Percentiles rank a stretch among this genome's conserved stretches.
phyloP scores from a whole-genome alignment of 64 coral and sea anemone species.

The Porites australiensis region DNA sequence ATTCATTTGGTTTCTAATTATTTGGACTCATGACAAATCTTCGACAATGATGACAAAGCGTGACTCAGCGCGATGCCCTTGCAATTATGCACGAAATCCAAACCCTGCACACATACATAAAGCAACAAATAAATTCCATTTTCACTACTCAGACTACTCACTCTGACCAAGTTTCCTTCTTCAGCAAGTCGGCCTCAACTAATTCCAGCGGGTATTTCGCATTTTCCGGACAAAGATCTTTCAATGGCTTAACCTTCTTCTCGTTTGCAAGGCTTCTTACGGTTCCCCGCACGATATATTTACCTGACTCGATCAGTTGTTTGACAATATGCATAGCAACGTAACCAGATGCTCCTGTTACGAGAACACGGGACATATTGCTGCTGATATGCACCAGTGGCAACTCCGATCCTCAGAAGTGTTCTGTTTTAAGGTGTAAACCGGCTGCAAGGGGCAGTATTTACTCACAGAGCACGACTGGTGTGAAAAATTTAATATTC shows the following conservation, averaged over 20 bases:
- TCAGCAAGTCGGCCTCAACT: slow-evolving; percentile 1
- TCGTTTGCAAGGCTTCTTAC: slow-evolving; percentile 75
- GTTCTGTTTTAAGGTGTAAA: too few species aligned
- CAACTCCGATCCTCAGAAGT: too few species aligned
- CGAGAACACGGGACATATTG: slow-evolving; percentile 78
- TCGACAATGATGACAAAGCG: too few species aligned
- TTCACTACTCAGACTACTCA: slow-evolving; percentile 1
- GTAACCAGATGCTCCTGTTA: slow-evolving; percentile 90
- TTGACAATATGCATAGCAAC: slow-evolving; percentile 83
- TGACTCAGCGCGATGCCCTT: too few species aligned
- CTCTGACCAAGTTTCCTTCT: slow-evolving; percentile 86
- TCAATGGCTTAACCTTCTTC: slow-evolving; percentile 75
- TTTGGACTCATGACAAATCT: too few species aligned
- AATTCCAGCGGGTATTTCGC: slow-evolving; percentile 91
- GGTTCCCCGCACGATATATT: slow-evolving; percentile 77
- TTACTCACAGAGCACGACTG: too few species aligned
- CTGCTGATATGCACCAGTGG: neutral
- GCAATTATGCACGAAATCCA: too few species aligned
- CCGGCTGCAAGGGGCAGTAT: too few species aligned
- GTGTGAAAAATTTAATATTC: too few species aligned
- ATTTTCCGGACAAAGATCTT: slow-evolving; percentile 69
- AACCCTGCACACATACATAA: too few species aligned
- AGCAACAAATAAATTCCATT: too few species aligned
- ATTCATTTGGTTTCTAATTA: too few species aligned
- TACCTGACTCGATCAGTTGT: slow-evolving; percentile 56